Conservation (phyloP, 1,140 invertebrate genomes). For the Chironomus striatipennis region DNA sequence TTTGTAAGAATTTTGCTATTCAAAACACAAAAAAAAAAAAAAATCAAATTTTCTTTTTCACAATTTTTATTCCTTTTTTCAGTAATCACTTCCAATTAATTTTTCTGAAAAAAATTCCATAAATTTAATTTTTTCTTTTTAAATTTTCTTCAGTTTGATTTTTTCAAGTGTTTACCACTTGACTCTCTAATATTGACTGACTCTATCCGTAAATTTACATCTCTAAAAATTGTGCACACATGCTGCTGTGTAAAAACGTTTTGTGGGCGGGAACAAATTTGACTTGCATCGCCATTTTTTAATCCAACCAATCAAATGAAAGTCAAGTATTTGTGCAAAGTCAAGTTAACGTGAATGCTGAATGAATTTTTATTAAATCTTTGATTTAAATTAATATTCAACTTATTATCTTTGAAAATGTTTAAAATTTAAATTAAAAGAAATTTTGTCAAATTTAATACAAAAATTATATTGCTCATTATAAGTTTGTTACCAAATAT, state of each 20-base stretch:
- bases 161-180: constrained; percentile 4
- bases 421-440: too few species aligned
- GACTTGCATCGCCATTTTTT: background rate
- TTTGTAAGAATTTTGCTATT: constrained; percentile 41
- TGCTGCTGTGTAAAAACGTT: background rate
- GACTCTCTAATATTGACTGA: background rate
- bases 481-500: too few species aligned
- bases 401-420: too few species aligned
- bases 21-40: too few species aligned
- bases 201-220: background rate
- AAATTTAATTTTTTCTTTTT: background rate
- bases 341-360: too few species aligned
- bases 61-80: constrained; percentile 39
- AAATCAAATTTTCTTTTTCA: constrained; percentile 40
- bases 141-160: background rate
- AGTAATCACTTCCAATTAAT: background rate
- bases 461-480: too few species aligned
- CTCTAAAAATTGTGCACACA: background rate
- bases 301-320: background rate
- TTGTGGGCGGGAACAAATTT: background rate
- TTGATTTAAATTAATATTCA: too few species aligned
- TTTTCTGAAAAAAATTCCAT: background rate
- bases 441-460: too few species aligned
- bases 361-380: too few species aligned
- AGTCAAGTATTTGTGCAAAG: background rate